These are phyloP conservation scores for Lamprotornis superbus DNA, from an alignment of 2,113 vertebrate genomes.

Conservation along the genomic window DNA sequence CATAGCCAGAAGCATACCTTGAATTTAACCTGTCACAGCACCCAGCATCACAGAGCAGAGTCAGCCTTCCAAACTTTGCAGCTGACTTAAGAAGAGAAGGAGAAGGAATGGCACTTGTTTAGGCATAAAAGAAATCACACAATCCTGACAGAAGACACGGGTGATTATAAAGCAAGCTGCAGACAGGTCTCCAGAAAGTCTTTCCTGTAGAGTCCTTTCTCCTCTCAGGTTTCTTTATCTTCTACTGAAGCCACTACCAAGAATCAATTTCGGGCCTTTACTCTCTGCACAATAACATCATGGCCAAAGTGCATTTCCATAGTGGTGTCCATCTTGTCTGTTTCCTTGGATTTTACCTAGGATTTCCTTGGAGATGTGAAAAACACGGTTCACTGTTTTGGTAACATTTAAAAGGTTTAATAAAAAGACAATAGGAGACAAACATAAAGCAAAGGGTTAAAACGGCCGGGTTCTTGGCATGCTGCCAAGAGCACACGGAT, in stretches of 20 bases:
- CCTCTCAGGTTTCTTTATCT: not conserved
- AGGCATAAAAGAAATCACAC: not conserved
- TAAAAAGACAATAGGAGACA: no score
- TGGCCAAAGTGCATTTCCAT: rapidly evolving
- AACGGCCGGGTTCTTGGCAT: no score
- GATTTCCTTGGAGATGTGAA: not conserved
- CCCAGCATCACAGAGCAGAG: not conserved
- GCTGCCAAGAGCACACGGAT: no score
- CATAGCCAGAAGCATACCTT: not conserved
- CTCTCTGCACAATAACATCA: not conserved
- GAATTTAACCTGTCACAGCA: not conserved
- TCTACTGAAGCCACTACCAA: not conserved
- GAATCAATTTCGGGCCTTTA: not conserved
- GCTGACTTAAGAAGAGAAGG: not conserved
- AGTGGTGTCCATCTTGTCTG: not conserved
- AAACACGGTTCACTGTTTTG: no score
- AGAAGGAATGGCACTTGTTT: not conserved
- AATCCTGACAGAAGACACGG: not conserved
- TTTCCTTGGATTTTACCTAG: not conserved
- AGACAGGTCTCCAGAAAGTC: not conserved
- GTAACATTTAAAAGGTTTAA: no score
- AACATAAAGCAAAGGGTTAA: no score
- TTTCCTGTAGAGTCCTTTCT: not conserved
- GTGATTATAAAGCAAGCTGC: not conserved
- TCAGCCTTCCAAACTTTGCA: not conserved